Evolutionary conservation across 1,140 invertebrate species (phyloP), one percentile per base, ranked within the genome.

Genomic region (Caerostris darwini): DNA sequence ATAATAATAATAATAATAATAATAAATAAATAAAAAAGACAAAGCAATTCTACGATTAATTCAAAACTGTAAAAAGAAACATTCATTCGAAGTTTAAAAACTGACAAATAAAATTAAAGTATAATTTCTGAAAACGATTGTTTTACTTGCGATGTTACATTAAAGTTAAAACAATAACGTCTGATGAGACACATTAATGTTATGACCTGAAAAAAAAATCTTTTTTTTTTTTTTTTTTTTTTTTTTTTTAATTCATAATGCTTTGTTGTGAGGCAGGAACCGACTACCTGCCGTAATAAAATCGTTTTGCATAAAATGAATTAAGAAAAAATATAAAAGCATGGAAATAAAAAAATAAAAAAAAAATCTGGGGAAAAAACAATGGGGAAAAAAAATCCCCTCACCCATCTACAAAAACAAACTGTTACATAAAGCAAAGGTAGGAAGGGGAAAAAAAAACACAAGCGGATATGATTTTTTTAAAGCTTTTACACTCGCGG

Each of bases 101-200:
- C 34, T 34, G 34, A 34, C 34, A 34, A 34, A 34, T 34, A 34
- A 34, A 34, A 34, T 34, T 34, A 34, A 34, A 34, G 34, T 34
- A 34, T 34, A 34, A 34, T 34, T 34, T 34, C 2, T 34, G 34
- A 34, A 34, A 34, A 34, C 34, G 34, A 34, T 34, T 34, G 34
- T 34, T 34, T 34, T 34, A 34, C 34, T 34, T 34, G 34, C 34
- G 34, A 34, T 34, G 34, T 34, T 34, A 34, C 34, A 34, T 34
- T 34, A 34, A 34, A 34, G 34, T 34, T 34, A 5, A n/a, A n/a
- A n/a, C 14, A 67, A 67, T 17, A 17, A n/a, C n/a, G 61, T 64
- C 12, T 77, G 7, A 50, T 53, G 71, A 77, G 71, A 50, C 71
- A 77, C 71, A 77, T 14, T 77, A 77, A 77, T 77, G 71, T 53